Percentiles rank a stretch among this genome's conserved stretches.
Conservation (phyloP, 2,888 invertebrate species). For the Ctenicera cuprea region DNA sequence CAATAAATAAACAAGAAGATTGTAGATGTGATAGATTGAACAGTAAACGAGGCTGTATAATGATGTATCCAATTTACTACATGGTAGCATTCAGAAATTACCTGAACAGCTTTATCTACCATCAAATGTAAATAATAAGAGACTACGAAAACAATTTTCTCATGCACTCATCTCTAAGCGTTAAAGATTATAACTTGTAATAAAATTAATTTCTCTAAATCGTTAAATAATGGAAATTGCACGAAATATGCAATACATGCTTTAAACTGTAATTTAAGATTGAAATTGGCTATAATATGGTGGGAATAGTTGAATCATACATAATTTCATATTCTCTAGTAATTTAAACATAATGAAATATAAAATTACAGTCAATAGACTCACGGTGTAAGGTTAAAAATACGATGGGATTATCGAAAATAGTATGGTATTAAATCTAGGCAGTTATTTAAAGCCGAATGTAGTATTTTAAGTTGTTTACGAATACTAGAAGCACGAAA, state of each 20-base stretch:
- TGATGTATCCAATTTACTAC: conserved; percentile 14
- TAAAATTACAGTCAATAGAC: neutral
- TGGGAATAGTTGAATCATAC: conserved; percentile 8
- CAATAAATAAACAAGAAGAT: conserved; percentile 10
- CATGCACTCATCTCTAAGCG: neutral
- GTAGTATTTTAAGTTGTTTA: neutral
- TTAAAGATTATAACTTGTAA: neutral
- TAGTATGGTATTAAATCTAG: conserved; percentile 10
- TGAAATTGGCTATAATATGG: neutral
- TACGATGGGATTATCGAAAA: conserved; percentile 1
- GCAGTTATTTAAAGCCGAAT: neutral
- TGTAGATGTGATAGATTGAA: conserved; percentile 17
- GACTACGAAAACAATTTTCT: conserved; percentile 1
- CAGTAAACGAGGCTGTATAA: conserved; percentile 2
- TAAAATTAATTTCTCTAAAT: neutral
- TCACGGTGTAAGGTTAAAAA: neutral
- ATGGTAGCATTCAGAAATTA: conserved; percentile 20
- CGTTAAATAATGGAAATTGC: neutral
- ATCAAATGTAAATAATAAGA: conserved; percentile 1
- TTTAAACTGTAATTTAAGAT: conserved; percentile 6
- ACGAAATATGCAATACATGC: neutral
- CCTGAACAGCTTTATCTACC: conserved; percentile 3
- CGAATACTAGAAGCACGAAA: conserved; percentile 2
- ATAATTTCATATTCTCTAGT: neutral
- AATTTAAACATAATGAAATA: conserved; percentile 8